phyloP scores from a whole-genome alignment of 1,140 invertebrate genomes.

The Mesaphorura yosii region DNA sequence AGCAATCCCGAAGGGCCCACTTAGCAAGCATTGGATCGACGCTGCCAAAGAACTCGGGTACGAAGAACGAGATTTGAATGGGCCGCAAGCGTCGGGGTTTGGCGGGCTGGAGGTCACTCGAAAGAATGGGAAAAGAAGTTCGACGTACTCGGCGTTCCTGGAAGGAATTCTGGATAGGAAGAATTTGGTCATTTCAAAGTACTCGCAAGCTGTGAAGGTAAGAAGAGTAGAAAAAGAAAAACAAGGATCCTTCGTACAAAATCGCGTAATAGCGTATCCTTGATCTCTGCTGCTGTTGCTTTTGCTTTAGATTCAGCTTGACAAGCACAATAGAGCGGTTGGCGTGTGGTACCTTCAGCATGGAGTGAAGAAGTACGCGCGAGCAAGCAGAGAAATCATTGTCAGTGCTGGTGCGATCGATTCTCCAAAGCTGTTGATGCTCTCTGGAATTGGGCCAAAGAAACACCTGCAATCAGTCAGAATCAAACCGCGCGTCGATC shows the following conservation, averaged over 20 bases:
- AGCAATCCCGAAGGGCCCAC: neutral
- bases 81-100: conserved; percentile 3
- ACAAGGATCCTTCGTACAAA: neutral
- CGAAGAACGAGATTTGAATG: conserved; percentile 34
- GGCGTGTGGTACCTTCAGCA: conserved; percentile 1
- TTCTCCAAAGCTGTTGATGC: conserved; percentile 9
- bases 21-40: conserved; percentile 38
- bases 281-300: neutral
- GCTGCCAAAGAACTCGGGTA: conserved; percentile 60
- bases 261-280: neutral
- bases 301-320: conserved; percentile 1
- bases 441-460: conserved; percentile 12
- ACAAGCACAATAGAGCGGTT: neutral
- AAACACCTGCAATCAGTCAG: neutral
- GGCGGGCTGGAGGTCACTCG: conserved; percentile 7
- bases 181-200: conserved; percentile 3
- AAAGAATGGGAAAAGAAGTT: neutral
- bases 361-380: conserved; percentile 2
- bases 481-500: neutral
- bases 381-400: conserved; percentile 7
- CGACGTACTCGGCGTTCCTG: neutral
- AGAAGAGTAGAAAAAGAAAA: neutral
- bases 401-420: conserved; percentile 6
- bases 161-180: neutral
- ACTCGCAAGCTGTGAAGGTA: conserved; percentile 8